Base-by-base conservation (phyloP, 2,113 vertebrate genomes). In the Aramus guarauna region DNA sequence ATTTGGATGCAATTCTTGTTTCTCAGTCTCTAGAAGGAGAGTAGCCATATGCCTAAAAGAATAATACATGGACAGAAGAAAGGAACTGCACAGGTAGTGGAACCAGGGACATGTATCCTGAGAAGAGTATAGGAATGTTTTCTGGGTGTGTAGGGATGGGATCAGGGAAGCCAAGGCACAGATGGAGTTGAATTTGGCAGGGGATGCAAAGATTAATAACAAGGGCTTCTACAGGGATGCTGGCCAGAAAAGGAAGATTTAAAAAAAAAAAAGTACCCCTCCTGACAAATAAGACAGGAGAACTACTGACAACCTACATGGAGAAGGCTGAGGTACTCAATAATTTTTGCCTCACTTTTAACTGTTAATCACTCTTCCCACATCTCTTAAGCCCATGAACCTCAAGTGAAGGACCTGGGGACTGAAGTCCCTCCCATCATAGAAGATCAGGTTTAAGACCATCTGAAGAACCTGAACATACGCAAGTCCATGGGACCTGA, bases 401-500 rank as follows among this genome's bases (percentile, higher is more conserved):
- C 18, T n/a, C 45, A 59, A 71, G 17, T 9, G 6, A 74, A 9
- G 22, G 24, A 48, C 39, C 15, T 68, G n/a, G 8, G 6, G 4
- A 47, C 3, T 48, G 8, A 92, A 86, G 18, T 48, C 11, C 11
- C 15, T 64, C 26, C 19, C 22, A 18, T 48, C 1, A 1, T 22
- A 79, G 36, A 12, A 58, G 26, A 73, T 73, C 26, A 56, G 4
- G 11, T 74, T 55, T 7, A 3, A 85, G 6, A 26, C 4, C 5
- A 21, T 14, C 12, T 60, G 73, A 67, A 48, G 26, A 48, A 64
- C 13, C 14, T 45, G 34, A 64, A 73, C 19, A 29, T 36, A 36
- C 2, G 17, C 21, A 67, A 43, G 21, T 17, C 6, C 9, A 15
- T 48, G 29, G 20, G 9, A 75, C 10, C 9, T 0, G 0, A 52